phyloP scores from a whole-genome alignment of 1,140 invertebrate species.

The Ephestia elutella region DNA sequence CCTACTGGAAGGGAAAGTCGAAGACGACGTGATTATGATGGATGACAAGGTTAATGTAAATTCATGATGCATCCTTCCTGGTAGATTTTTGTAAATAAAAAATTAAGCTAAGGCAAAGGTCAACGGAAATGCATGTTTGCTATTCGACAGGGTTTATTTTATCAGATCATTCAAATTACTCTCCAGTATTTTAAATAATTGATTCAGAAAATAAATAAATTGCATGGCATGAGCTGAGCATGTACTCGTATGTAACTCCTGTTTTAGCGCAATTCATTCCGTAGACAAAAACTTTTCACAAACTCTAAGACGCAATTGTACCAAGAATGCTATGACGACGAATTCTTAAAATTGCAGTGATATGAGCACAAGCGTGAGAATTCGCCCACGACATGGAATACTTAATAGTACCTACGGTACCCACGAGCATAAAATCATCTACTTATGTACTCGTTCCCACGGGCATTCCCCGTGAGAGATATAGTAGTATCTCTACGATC shows the following conservation, averaged over 20 bases:
- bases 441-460: slow-evolving; percentile 24
- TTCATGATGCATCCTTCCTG: neutral
- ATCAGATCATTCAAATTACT: no score
- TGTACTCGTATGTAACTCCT: no score
- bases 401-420: no score
- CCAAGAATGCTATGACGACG: slow-evolving; percentile 32
- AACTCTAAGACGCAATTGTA: slow-evolving; percentile 13
- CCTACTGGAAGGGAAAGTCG: neutral
- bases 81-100: no score
- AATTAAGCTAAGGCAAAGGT: no score
- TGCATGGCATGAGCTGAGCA: no score
- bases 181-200: no score
- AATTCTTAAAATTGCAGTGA: slow-evolving; percentile 34
- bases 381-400: slow-evolving; percentile 22
- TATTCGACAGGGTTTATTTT: no score
- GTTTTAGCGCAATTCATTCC: no score
- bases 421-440: no score
- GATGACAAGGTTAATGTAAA: neutral
- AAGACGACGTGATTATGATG: neutral
- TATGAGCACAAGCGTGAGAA: slow-evolving; percentile 48
- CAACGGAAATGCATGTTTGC: no score
- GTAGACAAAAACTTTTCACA: neutral
- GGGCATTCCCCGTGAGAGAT: slow-evolving; percentile 19
- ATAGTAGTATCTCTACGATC: neutral
- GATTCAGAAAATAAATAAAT: no score